Conservation (phyloP, 2,797 vertebrate genomes). For the Synanceia verrucosa region DNA sequence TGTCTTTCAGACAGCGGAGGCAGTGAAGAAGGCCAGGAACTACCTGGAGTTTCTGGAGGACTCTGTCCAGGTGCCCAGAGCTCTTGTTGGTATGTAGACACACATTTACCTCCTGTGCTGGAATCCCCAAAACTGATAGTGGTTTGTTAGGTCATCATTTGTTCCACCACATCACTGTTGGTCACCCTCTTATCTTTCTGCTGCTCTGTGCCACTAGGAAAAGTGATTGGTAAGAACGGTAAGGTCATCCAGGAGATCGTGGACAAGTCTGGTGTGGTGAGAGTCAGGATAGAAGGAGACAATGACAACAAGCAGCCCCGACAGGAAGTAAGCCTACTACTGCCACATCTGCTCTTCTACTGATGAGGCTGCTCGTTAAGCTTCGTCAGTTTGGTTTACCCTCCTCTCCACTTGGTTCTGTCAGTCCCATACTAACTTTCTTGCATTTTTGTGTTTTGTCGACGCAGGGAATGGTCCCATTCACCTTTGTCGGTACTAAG, state of each 20-base stretch:
- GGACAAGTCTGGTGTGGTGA: conserved; percentile 98
- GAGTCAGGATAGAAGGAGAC: conserved; percentile 98
- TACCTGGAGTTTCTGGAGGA: conserved; percentile 97
- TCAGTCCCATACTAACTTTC: conserved; percentile 56
- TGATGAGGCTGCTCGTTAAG: neutral
- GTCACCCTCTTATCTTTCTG: neutral
- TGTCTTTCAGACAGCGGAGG: conserved; percentile 88
- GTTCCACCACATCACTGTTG: neutral
- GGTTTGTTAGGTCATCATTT: neutral
- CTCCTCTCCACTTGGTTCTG: neutral
- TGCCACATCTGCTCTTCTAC: neutral
- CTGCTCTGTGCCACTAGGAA: conserved; percentile 81
- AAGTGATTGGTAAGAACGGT: conserved; percentile 99
- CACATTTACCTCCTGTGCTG: neutral
- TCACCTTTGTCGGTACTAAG: conserved; percentile 98
- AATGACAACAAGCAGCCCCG: conserved; percentile 94
- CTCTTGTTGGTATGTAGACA: conserved; percentile 91
- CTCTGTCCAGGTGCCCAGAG: conserved; percentile 97
- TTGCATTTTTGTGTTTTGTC: conserved; percentile 58
- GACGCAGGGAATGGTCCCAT: conserved; percentile 97
- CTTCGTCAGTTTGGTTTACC: neutral
- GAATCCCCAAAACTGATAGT: neutral
- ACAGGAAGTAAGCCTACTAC: conserved; percentile 90
- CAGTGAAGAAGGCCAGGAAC: conserved; percentile 95
- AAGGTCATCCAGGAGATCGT: conserved; percentile 99